Conservation (phyloP, 2,113 vertebrate genomes). For the Megatriorchis doriae region DNA sequence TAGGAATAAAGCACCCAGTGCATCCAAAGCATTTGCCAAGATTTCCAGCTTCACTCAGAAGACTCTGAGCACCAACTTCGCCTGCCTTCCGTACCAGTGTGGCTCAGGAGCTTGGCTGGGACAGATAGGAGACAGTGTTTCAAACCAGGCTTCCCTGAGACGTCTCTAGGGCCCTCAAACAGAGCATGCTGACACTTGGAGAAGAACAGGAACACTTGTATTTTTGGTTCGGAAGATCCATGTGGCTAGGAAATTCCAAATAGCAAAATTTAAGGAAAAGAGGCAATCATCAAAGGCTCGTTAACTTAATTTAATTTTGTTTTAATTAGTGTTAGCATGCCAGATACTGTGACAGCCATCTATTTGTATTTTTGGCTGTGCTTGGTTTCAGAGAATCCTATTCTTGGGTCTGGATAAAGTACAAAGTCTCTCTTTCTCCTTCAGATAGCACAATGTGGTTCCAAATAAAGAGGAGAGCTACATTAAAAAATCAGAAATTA, state of each 20-base stretch:
- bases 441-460: background rate
- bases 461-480: background rate
- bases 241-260: background rate
- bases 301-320: background rate
- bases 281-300: background rate
- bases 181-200: background rate
- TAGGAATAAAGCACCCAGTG: background rate
- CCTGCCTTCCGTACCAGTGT: fast-evolving
- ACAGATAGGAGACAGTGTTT: background rate
- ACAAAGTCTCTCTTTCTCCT: background rate
- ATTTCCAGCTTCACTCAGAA: background rate
- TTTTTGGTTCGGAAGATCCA: background rate
- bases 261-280: background rate
- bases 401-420: background rate
- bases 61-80: background rate
- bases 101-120: background rate
- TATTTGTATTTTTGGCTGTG: background rate
- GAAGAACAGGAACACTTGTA: background rate
- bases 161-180: background rate
- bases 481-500: background rate
- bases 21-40: background rate
- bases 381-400: background rate
- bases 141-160: background rate
- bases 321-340: background rate
- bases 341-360: background rate